phyloP scores from a whole-genome alignment of 1,140 invertebrate genomes.

The Meteorus sp. region DNA sequence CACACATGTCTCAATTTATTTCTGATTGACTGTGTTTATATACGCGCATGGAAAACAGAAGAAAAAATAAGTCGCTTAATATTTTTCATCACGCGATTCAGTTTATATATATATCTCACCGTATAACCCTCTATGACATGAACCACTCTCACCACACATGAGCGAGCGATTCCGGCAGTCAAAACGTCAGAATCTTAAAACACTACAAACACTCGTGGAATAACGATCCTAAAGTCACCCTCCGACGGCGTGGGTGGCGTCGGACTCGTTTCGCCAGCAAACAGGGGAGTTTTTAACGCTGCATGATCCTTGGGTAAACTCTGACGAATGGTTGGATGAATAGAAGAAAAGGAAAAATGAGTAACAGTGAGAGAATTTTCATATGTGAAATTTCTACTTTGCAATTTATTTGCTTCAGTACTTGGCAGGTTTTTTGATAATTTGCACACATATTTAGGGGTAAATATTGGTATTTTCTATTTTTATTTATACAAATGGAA shows the following conservation, averaged over 20 bases:
- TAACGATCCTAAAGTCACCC: conserved; percentile 48
- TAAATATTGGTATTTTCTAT: too few relatives aligned
- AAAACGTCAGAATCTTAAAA: conserved; percentile 55
- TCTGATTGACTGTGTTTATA: too few relatives aligned
- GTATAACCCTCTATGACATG: not conserved
- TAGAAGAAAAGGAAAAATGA: too few relatives aligned
- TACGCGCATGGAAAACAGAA: too few relatives aligned
- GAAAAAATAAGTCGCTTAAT: too few relatives aligned
- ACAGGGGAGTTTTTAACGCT: conserved; percentile 53
- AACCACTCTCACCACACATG: not conserved
- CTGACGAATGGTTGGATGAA: too few relatives aligned
- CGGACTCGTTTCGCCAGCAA: conserved; percentile 43
- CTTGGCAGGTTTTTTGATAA: too few relatives aligned
- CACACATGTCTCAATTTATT: too few relatives aligned
- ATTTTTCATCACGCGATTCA: conserved; percentile 18
- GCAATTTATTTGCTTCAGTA: not conserved
- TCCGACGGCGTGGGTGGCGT: conserved; percentile 25
- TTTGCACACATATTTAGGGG: too few relatives aligned
- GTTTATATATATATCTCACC: conserved; percentile 23
- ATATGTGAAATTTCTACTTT: conserved; percentile 29
- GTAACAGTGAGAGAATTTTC: conserved; percentile 38
- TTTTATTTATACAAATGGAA: too few relatives aligned
- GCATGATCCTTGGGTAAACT: conserved; percentile 51
- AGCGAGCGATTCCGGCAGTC: conserved; percentile 39
- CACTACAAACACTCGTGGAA: conserved; percentile 50